These are phyloP conservation scores for Trichacis sp. DNA, from an alignment of 2,888 invertebrate genomes.

Conservation along the genomic window DNA sequence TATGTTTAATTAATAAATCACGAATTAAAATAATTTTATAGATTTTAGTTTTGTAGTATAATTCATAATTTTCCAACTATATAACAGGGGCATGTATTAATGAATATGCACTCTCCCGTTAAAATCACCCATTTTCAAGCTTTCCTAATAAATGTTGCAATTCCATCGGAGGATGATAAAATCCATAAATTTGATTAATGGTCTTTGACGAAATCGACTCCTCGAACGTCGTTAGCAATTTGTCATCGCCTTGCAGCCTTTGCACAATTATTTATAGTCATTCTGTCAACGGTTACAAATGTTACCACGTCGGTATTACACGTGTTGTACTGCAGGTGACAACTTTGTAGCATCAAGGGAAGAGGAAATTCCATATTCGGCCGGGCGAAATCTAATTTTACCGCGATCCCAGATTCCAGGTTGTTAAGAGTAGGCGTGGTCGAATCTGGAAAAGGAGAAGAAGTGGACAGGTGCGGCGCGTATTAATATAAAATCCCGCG, in stretches of 20 bases:
- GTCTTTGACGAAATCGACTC: background rate
- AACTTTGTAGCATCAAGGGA: conserved; percentile 30
- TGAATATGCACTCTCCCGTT: too few species aligned
- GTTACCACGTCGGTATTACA: conserved; percentile 5
- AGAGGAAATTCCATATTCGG: conserved; percentile 39
- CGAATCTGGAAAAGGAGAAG: conserved; percentile 22
- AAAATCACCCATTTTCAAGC: too few species aligned
- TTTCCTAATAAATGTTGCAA: too few species aligned
- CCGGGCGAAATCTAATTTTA: conserved; percentile 57
- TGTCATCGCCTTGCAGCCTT: background rate
- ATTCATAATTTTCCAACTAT: too few species aligned
- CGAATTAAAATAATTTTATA: too few species aligned
- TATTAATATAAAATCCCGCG: conserved; percentile 58
- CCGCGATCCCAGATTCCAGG: conserved; percentile 62
- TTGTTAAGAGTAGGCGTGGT: conserved; percentile 65
- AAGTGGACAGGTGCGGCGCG: conserved; percentile 62
- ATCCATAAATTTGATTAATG: background rate
- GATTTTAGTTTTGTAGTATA: too few species aligned
- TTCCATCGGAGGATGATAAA: too few species aligned
- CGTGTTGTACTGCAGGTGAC: background rate
- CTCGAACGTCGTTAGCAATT: background rate
- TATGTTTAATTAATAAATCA: too few species aligned
- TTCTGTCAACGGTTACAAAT: conserved; percentile 10
- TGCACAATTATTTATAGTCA: conserved; percentile 15
- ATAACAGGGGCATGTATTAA: too few species aligned